These are phyloP conservation scores for Erebia ligea DNA, from an alignment of 2,888 invertebrate genomes.

Conservation along the genomic window DNA sequence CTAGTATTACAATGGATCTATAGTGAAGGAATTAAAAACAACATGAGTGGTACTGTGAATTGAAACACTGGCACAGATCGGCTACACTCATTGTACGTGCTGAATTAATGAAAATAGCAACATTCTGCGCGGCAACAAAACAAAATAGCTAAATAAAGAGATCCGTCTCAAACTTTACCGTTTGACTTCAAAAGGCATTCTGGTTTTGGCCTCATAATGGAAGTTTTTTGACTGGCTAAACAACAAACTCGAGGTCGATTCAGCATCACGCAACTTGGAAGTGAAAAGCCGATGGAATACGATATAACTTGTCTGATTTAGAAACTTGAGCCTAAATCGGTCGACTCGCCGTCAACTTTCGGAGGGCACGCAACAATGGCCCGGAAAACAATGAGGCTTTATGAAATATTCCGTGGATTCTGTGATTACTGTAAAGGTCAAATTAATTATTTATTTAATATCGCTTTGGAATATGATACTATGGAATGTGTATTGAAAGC, in stretches of 20 bases:
- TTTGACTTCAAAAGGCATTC: conserved; percentile 38
- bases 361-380: conserved; percentile 68
- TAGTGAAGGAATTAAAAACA: too few species aligned
- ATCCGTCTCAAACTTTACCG: conserved; percentile 36
- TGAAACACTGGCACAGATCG: too few species aligned
- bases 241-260: conserved; percentile 69
- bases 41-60: too few species aligned
- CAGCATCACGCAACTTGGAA: conserved; percentile 70
- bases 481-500: not conserved
- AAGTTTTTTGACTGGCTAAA: conserved; percentile 60
- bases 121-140: not conserved
- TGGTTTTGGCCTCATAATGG: conserved; percentile 55
- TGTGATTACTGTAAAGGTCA: conserved; percentile 54
- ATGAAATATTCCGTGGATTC: conserved; percentile 51
- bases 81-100: too few species aligned
- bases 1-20: too few species aligned
- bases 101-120: not conserved
- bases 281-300: conserved; percentile 71
- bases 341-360: conserved; percentile 65
- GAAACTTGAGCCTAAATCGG: conserved; percentile 67
- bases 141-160: conserved; percentile 26
- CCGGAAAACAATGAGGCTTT: conserved; percentile 68
- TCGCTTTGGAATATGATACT: conserved; percentile 9
- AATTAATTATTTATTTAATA: conserved; percentile 46
- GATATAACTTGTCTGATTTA: conserved; percentile 74